Conservation (phyloP, 2,888 invertebrate species). For the Mechanitis messenoides region DNA sequence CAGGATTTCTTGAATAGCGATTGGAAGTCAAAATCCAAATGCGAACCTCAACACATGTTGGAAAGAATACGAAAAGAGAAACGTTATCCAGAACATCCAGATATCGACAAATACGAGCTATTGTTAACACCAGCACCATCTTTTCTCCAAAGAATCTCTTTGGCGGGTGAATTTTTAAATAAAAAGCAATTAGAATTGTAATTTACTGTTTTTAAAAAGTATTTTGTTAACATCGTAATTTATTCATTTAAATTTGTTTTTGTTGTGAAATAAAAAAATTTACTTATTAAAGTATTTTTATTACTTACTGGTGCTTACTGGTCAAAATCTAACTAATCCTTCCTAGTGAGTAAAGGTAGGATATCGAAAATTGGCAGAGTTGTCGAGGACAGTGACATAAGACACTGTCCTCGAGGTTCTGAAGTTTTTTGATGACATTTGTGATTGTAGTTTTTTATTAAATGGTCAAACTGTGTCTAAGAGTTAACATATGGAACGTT, state of each 20-base stretch:
- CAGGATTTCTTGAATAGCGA: slow-evolving; percentile 75
- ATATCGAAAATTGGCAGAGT: too few relatives aligned
- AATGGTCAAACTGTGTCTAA: too few relatives aligned
- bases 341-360: too few relatives aligned
- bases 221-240: not conserved
- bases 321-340: too few relatives aligned
- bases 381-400: too few relatives aligned
- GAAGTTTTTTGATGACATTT: too few relatives aligned
- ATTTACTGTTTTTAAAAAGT: slow-evolving; percentile 12
- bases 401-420: too few relatives aligned
- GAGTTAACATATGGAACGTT: too few relatives aligned
- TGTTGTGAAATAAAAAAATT: too few relatives aligned
- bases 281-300: too few relatives aligned
- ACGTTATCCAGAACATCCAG: slow-evolving; percentile 76
- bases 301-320: too few relatives aligned
- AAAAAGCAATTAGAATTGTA: slow-evolving; percentile 62
- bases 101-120: slow-evolving; percentile 79
- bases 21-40: slow-evolving; percentile 72
- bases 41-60: slow-evolving; percentile 83
- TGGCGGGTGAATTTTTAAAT: slow-evolving; percentile 84
- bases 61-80: slow-evolving; percentile 82
- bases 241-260: not conserved
- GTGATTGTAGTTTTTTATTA: too few relatives aligned
- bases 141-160: slow-evolving; percentile 85
- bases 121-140: slow-evolving; percentile 88